Evolutionary conservation across 2,797 vertebrate species (phyloP).

Genomic region (Micropoecilia bifurca): DNA sequence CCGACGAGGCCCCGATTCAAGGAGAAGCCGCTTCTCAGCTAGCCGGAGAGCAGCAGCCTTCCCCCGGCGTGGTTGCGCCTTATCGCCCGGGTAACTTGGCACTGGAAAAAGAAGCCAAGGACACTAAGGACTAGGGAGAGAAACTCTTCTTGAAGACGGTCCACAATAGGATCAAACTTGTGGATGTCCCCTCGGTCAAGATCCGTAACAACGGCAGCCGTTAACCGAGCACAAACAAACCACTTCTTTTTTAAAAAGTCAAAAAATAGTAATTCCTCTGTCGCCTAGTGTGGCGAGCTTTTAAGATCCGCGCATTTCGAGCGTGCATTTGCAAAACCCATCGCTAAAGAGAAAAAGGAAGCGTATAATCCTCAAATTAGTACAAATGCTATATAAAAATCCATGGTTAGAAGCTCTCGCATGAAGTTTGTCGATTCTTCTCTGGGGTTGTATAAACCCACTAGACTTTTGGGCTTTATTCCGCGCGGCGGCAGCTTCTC

Average conservation of each 20-base stretch:
- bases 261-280: constrained; percentile 63
- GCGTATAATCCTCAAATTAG: constrained; percentile 1
- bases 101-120: constrained; percentile 26
- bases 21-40: constrained; percentile 71
- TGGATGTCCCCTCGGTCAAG: constrained; percentile 1
- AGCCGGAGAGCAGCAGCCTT: constrained; percentile 71
- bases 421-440: constrained; percentile 54
- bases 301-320: constrained; percentile 58
- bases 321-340: constrained; percentile 62
- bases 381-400: constrained; percentile 12
- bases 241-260: constrained; percentile 30
- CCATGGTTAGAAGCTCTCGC: constrained; percentile 51
- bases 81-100: constrained; percentile 65
- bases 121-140: constrained; percentile 1
- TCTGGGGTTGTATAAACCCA: constrained; percentile 54
- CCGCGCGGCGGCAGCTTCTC: constrained; percentile 80
- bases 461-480: constrained; percentile 76
- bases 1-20: constrained; percentile 73
- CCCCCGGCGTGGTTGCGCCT: constrained; percentile 78
- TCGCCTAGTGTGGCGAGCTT: constrained; percentile 54
- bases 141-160: constrained; percentile 5
- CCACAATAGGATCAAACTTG: constrained; percentile 9
- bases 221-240: constrained; percentile 21
- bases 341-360: constrained; percentile 11
- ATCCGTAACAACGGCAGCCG: constrained; percentile 21